These are phyloP conservation scores for Tenthredo livida DNA, from an alignment of 2,888 invertebrate genomes.

Conservation along the genomic window DNA sequence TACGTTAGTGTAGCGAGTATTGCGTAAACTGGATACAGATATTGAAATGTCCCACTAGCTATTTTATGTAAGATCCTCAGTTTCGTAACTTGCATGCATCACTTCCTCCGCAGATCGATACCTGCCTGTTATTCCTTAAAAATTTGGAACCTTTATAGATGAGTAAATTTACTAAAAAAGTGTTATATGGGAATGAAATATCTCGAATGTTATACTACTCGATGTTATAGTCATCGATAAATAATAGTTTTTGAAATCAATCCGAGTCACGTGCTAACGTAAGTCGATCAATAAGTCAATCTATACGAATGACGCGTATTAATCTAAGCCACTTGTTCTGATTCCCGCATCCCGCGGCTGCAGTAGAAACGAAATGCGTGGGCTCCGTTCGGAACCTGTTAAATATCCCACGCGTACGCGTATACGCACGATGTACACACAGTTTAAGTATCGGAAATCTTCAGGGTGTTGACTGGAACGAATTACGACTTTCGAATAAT, in stretches of 20 bases:
- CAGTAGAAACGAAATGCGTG: not conserved
- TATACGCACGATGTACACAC: not conserved
- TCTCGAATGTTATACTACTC: not conserved
- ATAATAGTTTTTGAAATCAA: constrained; percentile 3
- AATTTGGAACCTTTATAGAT: not conserved
- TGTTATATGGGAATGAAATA: not conserved
- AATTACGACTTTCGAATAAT: not conserved
- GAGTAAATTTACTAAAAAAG: not conserved
- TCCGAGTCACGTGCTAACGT: not conserved
- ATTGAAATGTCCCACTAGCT: constrained; percentile 52
- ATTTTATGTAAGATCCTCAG: constrained; percentile 61
- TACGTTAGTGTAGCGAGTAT: constrained; percentile 8
- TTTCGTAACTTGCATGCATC: constrained; percentile 59
- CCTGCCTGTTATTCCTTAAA: not conserved
- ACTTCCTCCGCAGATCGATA: constrained; percentile 23
- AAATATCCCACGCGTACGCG: not conserved
- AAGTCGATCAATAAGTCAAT: constrained; percentile 22
- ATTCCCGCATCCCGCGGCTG: constrained; percentile 1
- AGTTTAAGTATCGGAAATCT: not conserved
- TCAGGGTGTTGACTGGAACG: not conserved
- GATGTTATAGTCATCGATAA: not conserved
- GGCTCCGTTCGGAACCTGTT: not conserved
- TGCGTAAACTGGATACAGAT: constrained; percentile 54
- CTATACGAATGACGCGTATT: constrained; percentile 18
- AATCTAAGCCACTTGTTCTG: constrained; percentile 33